Evolutionary conservation across 2,888 invertebrate genomes (phyloP), one percentile per base, ranked within the genome.

Genomic region (Pachycephus smyrnensis): DNA sequence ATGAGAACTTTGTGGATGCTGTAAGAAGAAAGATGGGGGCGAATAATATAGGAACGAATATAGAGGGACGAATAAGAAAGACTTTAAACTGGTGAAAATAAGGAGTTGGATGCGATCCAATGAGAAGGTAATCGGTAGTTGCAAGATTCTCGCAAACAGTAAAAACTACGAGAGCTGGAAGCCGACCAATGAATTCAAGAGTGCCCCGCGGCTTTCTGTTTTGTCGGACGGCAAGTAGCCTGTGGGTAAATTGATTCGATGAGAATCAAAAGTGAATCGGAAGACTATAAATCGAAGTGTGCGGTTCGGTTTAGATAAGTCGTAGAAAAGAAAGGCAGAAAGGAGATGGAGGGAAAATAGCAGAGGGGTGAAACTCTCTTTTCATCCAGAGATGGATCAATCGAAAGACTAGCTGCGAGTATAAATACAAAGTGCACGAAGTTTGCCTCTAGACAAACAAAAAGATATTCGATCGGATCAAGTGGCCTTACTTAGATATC

Each of bases 31-130:
- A 55, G 15, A 55, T 55, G 55, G 55, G 6, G n/a, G n/a, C n/a
- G n/a, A n/a, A n/a, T n/a, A n/a, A n/a, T 55, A 55, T 55, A 23
- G 23, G 9, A 55, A 55, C 55, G 55, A 23, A 55, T 55, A 23
- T 9, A 55, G 23, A 2, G 23, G 55, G 23, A 23, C 69, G 74
- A 77, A 74, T 75, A 69, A 30, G 77, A 77, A 68, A 78, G 82
- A 82, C 84, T 82, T 86, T 86, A 87, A 88, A 88, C 84, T 81
- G 84, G 84, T 80, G 85, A 86, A 87, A 89, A 89, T 85, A 86
- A 84, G 80, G 80, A 89, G 82, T 89, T 88, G 89, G 89, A 89
- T 85, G 81, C 79, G 82, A 83, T 89, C 88, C 89, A 89, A 88
- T 82, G 83, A 75, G 84, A 86, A 87, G 86, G 86, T 89, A 86